phyloP scores from a whole-genome alignment of 2,888 invertebrate species.

The Epinotia brunnichana region DNA sequence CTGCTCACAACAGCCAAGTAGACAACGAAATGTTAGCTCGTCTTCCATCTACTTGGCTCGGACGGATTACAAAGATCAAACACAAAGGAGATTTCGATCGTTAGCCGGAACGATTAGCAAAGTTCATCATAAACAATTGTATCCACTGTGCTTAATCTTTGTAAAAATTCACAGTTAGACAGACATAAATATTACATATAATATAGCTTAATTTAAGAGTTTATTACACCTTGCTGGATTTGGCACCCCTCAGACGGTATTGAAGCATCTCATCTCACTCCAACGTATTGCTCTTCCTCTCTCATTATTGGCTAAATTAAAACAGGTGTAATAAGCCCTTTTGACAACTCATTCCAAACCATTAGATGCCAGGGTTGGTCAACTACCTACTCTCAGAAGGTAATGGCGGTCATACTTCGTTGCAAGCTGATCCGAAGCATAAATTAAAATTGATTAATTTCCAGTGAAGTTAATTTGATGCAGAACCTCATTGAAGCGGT shows the following conservation, averaged over 20 bases:
- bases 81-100: neutral
- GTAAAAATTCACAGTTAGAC: too few relatives aligned
- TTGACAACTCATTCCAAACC: neutral
- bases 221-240: neutral
- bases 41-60: neutral
- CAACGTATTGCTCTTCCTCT: neutral
- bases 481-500: neutral
- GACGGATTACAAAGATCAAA: slow-evolving; percentile 3
- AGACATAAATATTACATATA: too few relatives aligned
- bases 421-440: neutral
- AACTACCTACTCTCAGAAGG: neutral
- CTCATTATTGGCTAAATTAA: neutral
- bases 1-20: slow-evolving; percentile 3
- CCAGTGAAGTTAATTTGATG: neutral
- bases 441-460: neutral
- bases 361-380: neutral
- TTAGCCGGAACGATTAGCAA: too few relatives aligned
- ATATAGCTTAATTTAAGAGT: neutral
- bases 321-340: neutral
- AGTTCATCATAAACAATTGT: too few relatives aligned
- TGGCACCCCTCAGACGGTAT: neutral
- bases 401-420: neutral
- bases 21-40: neutral
- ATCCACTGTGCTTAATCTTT: too few relatives aligned
- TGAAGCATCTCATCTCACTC: neutral